Percentiles rank a stretch among this genome's conserved stretches.
Conservation (phyloP, 1,140 invertebrate genomes). For the Brachionus rubens region DNA sequence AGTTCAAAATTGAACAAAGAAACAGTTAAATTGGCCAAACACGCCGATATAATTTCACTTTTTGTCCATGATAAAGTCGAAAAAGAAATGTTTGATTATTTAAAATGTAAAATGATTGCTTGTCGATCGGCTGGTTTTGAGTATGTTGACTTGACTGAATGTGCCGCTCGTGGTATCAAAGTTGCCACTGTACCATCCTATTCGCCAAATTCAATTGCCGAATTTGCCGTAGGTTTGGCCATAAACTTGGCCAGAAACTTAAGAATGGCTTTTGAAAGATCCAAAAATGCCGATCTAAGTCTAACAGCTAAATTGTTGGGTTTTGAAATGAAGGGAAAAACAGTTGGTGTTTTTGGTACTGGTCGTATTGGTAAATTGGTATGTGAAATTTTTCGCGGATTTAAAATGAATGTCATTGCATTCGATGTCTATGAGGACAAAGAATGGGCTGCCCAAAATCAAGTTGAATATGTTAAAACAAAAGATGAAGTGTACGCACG, state of each 20-base stretch:
- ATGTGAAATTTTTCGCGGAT: constrained; percentile 20
- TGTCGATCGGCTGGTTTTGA: constrained; percentile 42
- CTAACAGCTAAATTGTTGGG: constrained; percentile 1
- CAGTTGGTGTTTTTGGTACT: constrained; percentile 40
- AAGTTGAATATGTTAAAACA: constrained; percentile 7
- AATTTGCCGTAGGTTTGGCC: constrained; percentile 19
- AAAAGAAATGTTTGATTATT: constrained; percentile 11
- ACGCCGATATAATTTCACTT: constrained; percentile 5
- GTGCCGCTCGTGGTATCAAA: neutral
- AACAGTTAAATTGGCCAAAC: constrained; percentile 9
- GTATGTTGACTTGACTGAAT: constrained; percentile 25
- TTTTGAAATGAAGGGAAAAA: constrained; percentile 33
- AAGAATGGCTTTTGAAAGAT: constrained; percentile 1
- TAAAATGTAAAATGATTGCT: constrained; percentile 28
- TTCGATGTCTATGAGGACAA: constrained; percentile 41
- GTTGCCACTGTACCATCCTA: constrained; percentile 31
- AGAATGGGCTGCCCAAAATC: neutral
- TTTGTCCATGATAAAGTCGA: constrained; percentile 43
- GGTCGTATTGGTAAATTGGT: constrained; percentile 35
- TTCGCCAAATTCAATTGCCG: constrained; percentile 24
- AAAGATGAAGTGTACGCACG: neutral
- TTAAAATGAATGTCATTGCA: constrained; percentile 39
- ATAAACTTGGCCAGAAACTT: constrained; percentile 9
- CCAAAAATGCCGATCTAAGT: neutral
- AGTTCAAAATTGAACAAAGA: neutral